A percentile compares a stretch with the other conserved stretches of the same genome.
Evolutionary conservation across 2,797 vertebrate species (phyloP).

Genomic region (Xerus rutilus): DNA sequence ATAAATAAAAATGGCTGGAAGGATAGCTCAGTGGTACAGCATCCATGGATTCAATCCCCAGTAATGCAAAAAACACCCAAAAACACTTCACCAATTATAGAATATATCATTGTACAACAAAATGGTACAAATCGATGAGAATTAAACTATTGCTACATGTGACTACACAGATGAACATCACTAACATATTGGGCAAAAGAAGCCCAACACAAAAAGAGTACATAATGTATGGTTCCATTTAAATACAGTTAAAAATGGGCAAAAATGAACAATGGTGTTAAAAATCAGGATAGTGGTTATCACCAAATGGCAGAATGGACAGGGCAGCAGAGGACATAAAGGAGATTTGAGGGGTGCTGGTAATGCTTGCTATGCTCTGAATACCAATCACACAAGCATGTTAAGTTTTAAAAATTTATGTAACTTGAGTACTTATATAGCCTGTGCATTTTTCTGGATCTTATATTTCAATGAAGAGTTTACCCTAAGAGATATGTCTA

Average conservation of each 20-base stretch:
- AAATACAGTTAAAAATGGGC: background rate
- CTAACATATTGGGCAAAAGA: background rate
- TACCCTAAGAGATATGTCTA: background rate
- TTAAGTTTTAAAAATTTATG: background rate
- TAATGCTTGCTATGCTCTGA: background rate
- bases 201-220: background rate
- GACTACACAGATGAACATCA: background rate
- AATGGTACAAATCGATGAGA: background rate
- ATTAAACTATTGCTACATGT: background rate
- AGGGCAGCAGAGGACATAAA: background rate
- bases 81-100: background rate
- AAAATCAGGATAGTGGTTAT: background rate
- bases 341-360: background rate
- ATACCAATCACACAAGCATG: background rate
- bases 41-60: background rate
- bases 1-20: no score
- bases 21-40: no score
- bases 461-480: background rate
- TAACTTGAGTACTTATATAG: background rate
- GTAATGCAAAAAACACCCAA: background rate
- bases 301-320: background rate
- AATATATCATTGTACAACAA: background rate
- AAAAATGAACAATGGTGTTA: background rate
- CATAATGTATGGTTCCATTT: background rate
- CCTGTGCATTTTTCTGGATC: background rate